phyloP scores from a whole-genome alignment of 2,113 vertebrate genomes.

The Motacilla alba region DNA sequence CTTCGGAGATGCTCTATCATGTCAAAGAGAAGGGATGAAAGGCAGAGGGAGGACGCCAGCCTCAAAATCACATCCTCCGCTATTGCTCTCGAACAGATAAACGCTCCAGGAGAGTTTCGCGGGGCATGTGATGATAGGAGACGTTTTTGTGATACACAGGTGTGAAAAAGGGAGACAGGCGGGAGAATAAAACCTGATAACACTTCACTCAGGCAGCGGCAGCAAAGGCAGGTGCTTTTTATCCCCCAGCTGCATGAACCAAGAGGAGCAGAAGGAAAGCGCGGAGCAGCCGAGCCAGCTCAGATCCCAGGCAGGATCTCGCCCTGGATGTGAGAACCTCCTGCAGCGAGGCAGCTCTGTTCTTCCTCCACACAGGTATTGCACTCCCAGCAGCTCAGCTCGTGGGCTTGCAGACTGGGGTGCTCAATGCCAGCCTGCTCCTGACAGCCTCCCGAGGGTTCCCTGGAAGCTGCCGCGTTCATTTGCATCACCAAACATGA shows the following conservation, averaged over 20 bases:
- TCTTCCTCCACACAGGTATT: conserved; percentile 2
- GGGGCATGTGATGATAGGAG: neutral
- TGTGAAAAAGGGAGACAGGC: conserved; percentile 24
- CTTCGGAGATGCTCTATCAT: conserved; percentile 66
- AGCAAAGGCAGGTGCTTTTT: conserved; percentile 24
- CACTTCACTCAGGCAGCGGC: neutral
- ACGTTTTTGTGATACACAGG: conserved; percentile 26
- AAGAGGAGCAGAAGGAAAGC: conserved; percentile 6
- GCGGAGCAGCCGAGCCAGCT: neutral
- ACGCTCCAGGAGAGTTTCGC: conserved; percentile 5
- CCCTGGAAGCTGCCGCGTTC: neutral
- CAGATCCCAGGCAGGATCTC: neutral
- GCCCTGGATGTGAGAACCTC: neutral
- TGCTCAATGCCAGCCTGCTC: neutral
- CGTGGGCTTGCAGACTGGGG: neutral
- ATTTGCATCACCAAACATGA: neutral
- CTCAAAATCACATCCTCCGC: conserved; percentile 52
- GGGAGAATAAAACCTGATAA: conserved; percentile 31
- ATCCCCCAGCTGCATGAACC: neutral
- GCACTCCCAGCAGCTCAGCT: neutral
- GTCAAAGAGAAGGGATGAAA: conserved; percentile 63
- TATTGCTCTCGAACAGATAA: neutral
- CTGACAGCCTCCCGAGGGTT: neutral
- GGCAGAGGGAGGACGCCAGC: conserved; percentile 27
- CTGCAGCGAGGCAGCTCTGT: neutral